These are phyloP conservation scores for Herpailurus yagouaroundi DNA, from an alignment of 2,113 vertebrate genomes.

Conservation along the genomic window DNA sequence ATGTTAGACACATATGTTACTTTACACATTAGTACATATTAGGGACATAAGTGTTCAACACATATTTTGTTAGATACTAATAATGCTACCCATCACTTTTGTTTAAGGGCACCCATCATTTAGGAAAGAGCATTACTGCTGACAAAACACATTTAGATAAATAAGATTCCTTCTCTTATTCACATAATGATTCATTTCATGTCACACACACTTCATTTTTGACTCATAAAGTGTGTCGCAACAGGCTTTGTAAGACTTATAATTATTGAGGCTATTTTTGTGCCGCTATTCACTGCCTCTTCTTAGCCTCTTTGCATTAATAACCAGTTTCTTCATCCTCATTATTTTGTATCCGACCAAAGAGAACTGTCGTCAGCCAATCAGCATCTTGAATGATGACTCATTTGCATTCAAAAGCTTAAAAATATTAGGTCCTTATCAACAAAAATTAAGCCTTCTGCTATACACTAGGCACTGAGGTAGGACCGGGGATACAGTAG, in stretches of 20 bases:
- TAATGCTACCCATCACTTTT: constrained; percentile 42
- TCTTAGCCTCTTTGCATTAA: constrained; percentile 82
- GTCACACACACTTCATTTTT: constrained; percentile 84
- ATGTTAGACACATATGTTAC: neutral
- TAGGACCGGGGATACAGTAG: neutral
- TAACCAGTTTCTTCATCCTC: constrained; percentile 83
- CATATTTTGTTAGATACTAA: constrained; percentile 25
- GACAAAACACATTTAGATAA: constrained; percentile 79
- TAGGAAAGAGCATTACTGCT: constrained; percentile 74
- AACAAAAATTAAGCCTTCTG: constrained; percentile 56
- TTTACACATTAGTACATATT: neutral
- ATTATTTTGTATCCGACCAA: constrained; percentile 84
- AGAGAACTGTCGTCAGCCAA: constrained; percentile 79
- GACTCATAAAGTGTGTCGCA: constrained; percentile 84
- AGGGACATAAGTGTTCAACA: neutral
- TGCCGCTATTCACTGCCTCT: constrained; percentile 78
- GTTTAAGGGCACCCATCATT: constrained; percentile 71
- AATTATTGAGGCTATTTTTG: constrained; percentile 87
- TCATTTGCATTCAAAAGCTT: constrained; percentile 79
- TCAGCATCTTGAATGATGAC: constrained; percentile 75
- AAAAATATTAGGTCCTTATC: constrained; percentile 70
- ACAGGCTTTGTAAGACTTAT: constrained; percentile 81
- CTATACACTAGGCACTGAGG: neutral
- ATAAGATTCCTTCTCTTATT: constrained; percentile 78
- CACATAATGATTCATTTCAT: constrained; percentile 83